Evolutionary conservation across 2,797 vertebrate genomes (phyloP).

Genomic region (Bradypodion ventrale): DNA sequence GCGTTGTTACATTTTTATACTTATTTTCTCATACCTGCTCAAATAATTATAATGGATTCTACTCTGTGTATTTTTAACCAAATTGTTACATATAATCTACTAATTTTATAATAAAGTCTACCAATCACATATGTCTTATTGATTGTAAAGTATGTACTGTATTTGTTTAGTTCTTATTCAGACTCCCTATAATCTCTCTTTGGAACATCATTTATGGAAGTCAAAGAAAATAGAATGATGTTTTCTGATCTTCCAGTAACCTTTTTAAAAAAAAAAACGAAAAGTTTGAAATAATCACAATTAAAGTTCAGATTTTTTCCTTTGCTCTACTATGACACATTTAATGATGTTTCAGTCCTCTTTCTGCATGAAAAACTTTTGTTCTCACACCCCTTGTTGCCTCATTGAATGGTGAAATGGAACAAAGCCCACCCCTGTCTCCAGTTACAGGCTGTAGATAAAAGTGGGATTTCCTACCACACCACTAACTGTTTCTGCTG

Average conservation of each 20-base stretch:
- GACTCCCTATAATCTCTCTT: background rate
- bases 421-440: background rate
- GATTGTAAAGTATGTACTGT: background rate
- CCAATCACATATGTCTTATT: background rate
- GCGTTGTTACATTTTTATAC: background rate
- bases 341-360: background rate
- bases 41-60: background rate
- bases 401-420: background rate
- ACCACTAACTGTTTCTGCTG: too few species aligned
- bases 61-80: background rate
- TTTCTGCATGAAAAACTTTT: background rate
- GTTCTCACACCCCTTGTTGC: background rate
- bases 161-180: background rate
- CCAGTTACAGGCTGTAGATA: background rate
- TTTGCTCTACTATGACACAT: background rate
- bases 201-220: background rate
- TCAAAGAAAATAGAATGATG: background rate
- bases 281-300: background rate
- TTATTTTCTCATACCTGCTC: background rate
- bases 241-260: background rate
- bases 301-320: background rate
- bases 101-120: background rate
- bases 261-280: background rate
- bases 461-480: background rate
- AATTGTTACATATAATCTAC: background rate